Base-by-base conservation (phyloP, 2,888 invertebrate genomes). In the Lasioglossum zephyrum region DNA sequence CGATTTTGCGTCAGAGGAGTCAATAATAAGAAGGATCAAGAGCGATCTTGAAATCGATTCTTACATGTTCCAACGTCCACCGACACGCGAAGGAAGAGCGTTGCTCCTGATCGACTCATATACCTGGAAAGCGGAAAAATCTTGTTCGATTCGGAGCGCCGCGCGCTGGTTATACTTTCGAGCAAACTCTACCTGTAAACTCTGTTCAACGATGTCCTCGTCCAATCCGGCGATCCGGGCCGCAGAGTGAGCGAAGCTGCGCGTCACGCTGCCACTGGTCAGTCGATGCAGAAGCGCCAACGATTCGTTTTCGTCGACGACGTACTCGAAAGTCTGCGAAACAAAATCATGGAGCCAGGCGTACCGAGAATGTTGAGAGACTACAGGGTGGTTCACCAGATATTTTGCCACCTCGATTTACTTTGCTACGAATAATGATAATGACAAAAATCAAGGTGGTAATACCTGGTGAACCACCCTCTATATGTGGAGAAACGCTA, bases 261-360 rank as follows among this genome's bases (percentile, higher is more conserved):
- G 94, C 31, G 95, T 94, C 0, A 96, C 96, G 73, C 95, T 93
- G 18, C 98, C 98, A 76, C 96, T 96, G 5, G 95, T 95, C 73
- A 97, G 94, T 86, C 97, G 97, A 95, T 96, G 97, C 69, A 98
- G 95, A 93, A 97, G 97, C 5, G 97, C 96, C 22, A 98, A 95
- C 84, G 96, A 96, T 6, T 89, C 82, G 1, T 95, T 96, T 36
- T 96, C 96, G 74, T 96, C 95, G 18, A 96, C 91, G n/a, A 96
- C 92, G 91, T 96, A 96, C 88, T 97, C 97, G 94, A 97, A 96
- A 4, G 96, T 96, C 97, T 79, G 31, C n/a, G 31, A 36, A 39
- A 36, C 26, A 11, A 6, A 31, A 1, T 13, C 11, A 49, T 3
- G 6, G 0, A 31, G 6, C 0, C 22, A n/a, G 9, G 3, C n/a